Base-by-base conservation (phyloP, 2,888 invertebrate genomes). In the Parnassius mnemosyne region DNA sequence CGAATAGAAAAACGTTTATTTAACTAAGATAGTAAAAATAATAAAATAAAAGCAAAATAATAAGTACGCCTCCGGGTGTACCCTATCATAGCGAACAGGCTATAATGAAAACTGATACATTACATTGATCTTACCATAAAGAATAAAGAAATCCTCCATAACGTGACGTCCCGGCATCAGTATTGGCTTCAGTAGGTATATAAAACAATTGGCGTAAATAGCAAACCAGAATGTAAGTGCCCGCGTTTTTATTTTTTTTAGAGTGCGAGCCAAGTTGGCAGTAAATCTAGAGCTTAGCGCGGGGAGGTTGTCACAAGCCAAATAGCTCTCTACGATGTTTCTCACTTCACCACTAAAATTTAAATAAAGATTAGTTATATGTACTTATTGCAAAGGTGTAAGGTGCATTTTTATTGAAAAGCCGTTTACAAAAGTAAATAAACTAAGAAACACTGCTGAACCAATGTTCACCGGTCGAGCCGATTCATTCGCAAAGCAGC, bases 141-240 rank as follows among this genome's bases (percentile, higher is more conserved):
- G 53, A 20, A 78, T 55, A 41, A 67, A 77, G 1, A 62, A n/a
- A 44, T 81, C 80, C 50, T 79, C 74, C 52, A 72, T 66, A 5
- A 81, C 66, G 65, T 82, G 80, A 42, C 75, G 64, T 9, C 83
- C 84, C 9, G 79, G 76, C 0, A 63, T 66, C 0, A 82, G 43
- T 0, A 78, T 57, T 0, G 81, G 78, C 53, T 72, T 68, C 1
- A 65, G 0, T 3, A 74, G 5, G 53, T 84, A 85, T 0, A 78
- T 25, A 0, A 75, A 53, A 0, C 79, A 78, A 50, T 83, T 79
- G 0, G 64, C 64, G n/a, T 79, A 76, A 49, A 85, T 70, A 2
- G 76, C 69, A 1, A 72, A 9, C 82, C 82, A 85, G 64, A 80
- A 80, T 0, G 77, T 25, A 3, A 78, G 63, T 3, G 80, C 81